Base-by-base conservation (phyloP, 2,113 vertebrate species). In the Mixornis gularis region DNA sequence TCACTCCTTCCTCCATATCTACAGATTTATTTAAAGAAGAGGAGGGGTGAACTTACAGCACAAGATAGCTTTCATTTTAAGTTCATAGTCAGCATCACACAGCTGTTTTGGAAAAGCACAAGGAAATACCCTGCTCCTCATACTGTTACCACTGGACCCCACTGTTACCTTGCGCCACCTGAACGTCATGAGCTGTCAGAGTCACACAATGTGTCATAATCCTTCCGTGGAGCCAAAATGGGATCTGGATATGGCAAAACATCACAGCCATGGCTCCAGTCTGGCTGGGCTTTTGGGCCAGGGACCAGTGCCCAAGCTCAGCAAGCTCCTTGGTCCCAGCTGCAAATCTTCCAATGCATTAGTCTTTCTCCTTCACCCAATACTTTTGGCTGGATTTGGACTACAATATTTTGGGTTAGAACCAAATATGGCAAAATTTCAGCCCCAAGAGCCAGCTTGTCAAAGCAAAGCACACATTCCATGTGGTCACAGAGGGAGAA, bases 241-340 rank as follows among this genome's bases (percentile, higher is more conserved):
- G 30, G 38, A 69, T 30, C 29, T 17, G 10, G 2, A 4, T 6
- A 64, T 63, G n/a, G 21, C 17, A 78, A 71, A 93, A 78, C 9
- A 60, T 64, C 51, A 46, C 1, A 0, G 24, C 26, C 40, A n/a
- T 0, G 2, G 6, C 29, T 38, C n/a, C n/a, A 30, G 0, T 11
- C 34, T 17, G 14, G 20, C 41, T 76, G 40, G 53, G 32, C 24
- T 87, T 85, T 70, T 0, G 0, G 53, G 43, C 32, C 68, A 79
- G 56, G 44, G 25, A 48, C 0, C 7, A 22, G 11, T 13, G 21
- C 24, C 34, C 0, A 1, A 55, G 41, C 21, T 78, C 32, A 4
- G 52, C 3, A 22, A 58, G 30, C 2, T 63, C 30, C 62, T n/a
- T 7, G 25, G 55, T 18, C 13, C 48, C 86, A 66, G 18, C 48